Evolutionary conservation across 2,888 invertebrate genomes (phyloP), one percentile per base, ranked within the genome.

Genomic region (Hipparchia semele): DNA sequence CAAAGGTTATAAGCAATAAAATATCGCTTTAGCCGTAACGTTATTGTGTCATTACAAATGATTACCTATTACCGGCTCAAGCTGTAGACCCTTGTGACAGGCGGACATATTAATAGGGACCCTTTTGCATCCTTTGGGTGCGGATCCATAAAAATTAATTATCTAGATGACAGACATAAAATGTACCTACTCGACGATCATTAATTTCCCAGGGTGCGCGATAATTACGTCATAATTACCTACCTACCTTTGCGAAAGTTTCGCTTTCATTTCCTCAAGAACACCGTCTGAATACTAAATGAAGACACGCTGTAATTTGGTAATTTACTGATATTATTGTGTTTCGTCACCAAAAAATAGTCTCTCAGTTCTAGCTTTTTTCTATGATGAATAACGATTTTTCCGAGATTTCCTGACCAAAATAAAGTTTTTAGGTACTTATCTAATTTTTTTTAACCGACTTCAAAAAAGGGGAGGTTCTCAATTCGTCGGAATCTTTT

Each of bases 201-300:
- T 64, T 64, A 13, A 64, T 13, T 64, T 49, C 13, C 7, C 49
- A 9, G 49, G 13, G 46, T 51, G 23, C 49, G 23, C 49, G 49
- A 64, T 49, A 65, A 53, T 46, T 62, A 46, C 4, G 53, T 39
- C 6, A 53, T 65, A 65, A 65, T 65, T 65, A 39, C 23, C 23
- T 65, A 39, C 23, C 23, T 23, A 23, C 12, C 65, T 33, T 65
- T 65, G 12, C 0, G 46, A 49, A 62, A 49, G 12, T 51, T 65
- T 39, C 6, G 65, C 65, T 6, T 65, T 65, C 51, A 33, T 65
- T 65, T 53, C 53, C 65, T 51, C 5, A 33, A 65, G 64, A 53
- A 51, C 65, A 53, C 12, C 23, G 12, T 65, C 51, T 65, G 65
- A 65, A 65, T 65, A 53, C 65, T 6, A 10, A 64, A 64, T 64